These are phyloP conservation scores for Notodonta ziczac DNA, from an alignment of 2,888 invertebrate species.

Conservation along the genomic window DNA sequence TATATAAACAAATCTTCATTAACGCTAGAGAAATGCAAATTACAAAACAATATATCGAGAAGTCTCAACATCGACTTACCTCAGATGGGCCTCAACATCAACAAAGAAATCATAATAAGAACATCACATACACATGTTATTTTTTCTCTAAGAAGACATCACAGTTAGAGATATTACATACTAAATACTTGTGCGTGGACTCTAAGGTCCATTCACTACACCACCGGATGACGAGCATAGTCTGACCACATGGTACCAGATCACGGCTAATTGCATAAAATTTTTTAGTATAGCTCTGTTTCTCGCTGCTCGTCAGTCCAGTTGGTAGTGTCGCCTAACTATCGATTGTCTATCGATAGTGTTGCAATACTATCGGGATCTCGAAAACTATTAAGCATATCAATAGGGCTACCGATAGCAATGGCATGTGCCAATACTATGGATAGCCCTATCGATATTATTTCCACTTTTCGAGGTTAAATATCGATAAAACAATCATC, in stretches of 20 bases:
- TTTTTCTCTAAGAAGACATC: constrained; percentile 83
- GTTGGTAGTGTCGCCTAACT: not conserved
- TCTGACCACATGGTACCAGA: not conserved
- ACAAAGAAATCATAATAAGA: constrained; percentile 48
- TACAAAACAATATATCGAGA: constrained; percentile 54
- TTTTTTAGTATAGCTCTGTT: not conserved
- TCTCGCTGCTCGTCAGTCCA: not conserved
- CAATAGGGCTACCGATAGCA: no score
- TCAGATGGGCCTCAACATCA: constrained; percentile 37
- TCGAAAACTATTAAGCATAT: no score
- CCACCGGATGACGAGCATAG: not conserved
- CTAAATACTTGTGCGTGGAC: constrained; percentile 44
- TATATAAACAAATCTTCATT: constrained; percentile 62
- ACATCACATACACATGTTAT: constrained; percentile 72
- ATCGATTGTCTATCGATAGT: no score
- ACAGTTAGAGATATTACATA: constrained; percentile 75
- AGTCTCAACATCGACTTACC: constrained; percentile 45
- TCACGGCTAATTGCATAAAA: not conserved
- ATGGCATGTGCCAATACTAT: no score
- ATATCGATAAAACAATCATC: no score
- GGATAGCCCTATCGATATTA: no score
- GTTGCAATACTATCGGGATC: no score
- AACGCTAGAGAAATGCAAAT: constrained; percentile 71
- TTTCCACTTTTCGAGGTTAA: no score
- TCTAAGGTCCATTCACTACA: not conserved